Evolutionary conservation across 2,113 vertebrate genomes (phyloP), one percentile per base, ranked within the genome.

Genomic region (cat (Felis catus)): DNA sequence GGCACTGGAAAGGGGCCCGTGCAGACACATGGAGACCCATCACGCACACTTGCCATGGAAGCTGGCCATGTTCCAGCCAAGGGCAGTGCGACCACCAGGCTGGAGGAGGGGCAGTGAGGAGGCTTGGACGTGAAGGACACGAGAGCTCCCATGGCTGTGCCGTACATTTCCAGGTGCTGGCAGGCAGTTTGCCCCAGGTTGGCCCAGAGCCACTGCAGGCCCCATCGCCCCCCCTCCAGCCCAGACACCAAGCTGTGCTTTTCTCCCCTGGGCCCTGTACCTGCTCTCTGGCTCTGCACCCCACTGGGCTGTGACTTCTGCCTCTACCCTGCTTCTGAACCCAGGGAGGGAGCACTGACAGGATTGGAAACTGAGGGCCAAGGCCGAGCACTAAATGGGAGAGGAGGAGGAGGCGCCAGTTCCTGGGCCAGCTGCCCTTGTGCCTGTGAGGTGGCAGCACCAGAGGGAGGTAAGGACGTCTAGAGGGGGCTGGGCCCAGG

Each of bases 201-300:
- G 74, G 81, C 87, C 70, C 0, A 33, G 18, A 33, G 29, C 25
- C 21, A 66, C 48, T 25, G 33, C 48, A 19, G 16, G 33, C 70
- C 31, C 25, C 55, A 39, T 41, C 13, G 15, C 5, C 3, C 21
- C 11, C 8, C 74, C 53, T 82, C 14, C 45, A 83, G 36, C 14
- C 65, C 31, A 36, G 48, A 71, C 18, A 41, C 33, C 0, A 76
- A 31, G 4, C 25, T 9, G 3, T 21, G 23, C 58, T 45, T 48
- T 86, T 13, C 48, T 16, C 11, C 16, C 0, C 0, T 4, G 5
- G 11, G 48, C 36, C 79, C 63, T 2, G 4, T 9, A 14, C 41
- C 10, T n/a, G 36, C 1, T 6, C 15, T 70, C 21, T 12, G 27
- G 27, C 25, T 48, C 63, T 1, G 1, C 25, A 51, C 13, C 15